A percentile compares a stretch with the other conserved stretches of the same genome.
Evolutionary conservation across 2,113 vertebrate genomes (phyloP).

Genomic region (Crotalus horridus): DNA sequence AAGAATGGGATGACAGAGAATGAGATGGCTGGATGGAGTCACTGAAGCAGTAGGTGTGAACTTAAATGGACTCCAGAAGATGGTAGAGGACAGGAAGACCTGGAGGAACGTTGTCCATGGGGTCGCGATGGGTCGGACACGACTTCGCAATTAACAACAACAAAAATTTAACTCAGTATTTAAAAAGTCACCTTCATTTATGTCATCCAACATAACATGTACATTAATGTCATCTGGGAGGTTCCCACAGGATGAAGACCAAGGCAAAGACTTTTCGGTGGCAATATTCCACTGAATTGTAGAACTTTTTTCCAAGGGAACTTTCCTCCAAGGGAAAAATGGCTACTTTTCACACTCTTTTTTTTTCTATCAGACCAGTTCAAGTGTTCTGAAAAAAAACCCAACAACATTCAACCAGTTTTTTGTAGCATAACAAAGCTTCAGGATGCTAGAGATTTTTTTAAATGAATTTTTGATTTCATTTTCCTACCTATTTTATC

Average conservation of each 20-base stretch:
- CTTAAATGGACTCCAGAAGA: no score
- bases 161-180: neutral
- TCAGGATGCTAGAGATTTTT: neutral
- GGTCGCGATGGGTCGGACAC: no score
- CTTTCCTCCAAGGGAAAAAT: neutral
- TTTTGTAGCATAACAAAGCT: neutral
- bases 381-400: no score
- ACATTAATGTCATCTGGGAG: neutral
- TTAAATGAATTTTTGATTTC: neutral
- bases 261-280: neutral
- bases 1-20: no score
- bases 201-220: neutral
- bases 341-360: neutral
- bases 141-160: no score
- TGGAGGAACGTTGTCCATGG: no score
- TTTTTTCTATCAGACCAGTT: neutral
- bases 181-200: neutral
- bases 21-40: no score
- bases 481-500: neutral
- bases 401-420: neutral
- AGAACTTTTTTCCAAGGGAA: neutral
- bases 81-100: no score
- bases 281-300: neutral
- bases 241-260: neutral
- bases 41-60: no score